phyloP scores from a whole-genome alignment of 2,888 invertebrate genomes.

The Dasypolia templi region DNA sequence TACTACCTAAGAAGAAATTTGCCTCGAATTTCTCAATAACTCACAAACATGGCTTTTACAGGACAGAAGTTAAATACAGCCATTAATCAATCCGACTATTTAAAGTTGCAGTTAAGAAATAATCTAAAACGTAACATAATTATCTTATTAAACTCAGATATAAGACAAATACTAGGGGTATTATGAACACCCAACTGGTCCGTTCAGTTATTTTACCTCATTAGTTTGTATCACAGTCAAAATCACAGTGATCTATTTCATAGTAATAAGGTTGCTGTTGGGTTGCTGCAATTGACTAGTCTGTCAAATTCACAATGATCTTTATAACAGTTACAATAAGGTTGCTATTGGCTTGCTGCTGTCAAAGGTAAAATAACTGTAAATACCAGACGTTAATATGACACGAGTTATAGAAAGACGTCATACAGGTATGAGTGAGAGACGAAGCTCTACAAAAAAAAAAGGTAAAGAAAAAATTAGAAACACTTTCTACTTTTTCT shows the following conservation, averaged over 20 bases:
- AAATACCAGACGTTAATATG: no score
- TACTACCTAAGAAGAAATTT: constrained; percentile 27
- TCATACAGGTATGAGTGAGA: not conserved
- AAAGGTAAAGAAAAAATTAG: not conserved
- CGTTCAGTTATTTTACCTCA: no score
- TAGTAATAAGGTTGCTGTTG: no score
- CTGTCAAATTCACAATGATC: no score
- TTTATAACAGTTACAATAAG: no score
- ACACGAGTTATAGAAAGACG: not conserved
- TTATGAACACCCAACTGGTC: not conserved
- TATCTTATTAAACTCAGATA: not conserved
- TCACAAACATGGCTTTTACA: not conserved
- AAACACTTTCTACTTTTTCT: not conserved
- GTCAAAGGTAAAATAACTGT: no score
- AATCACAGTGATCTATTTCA: no score
- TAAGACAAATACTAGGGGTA: not conserved
- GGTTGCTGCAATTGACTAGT: no score
- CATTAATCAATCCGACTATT: constrained; percentile 39
- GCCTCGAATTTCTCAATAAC: constrained; percentile 22
- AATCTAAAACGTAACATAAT: constrained; percentile 17
- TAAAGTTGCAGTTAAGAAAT: not conserved
- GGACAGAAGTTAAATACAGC: constrained; percentile 5
- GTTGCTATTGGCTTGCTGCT: no score
- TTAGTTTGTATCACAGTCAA: no score
- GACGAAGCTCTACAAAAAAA: not conserved